Conservation (phyloP, 2,888 invertebrate genomes). For the Rhingia campestris region DNA sequence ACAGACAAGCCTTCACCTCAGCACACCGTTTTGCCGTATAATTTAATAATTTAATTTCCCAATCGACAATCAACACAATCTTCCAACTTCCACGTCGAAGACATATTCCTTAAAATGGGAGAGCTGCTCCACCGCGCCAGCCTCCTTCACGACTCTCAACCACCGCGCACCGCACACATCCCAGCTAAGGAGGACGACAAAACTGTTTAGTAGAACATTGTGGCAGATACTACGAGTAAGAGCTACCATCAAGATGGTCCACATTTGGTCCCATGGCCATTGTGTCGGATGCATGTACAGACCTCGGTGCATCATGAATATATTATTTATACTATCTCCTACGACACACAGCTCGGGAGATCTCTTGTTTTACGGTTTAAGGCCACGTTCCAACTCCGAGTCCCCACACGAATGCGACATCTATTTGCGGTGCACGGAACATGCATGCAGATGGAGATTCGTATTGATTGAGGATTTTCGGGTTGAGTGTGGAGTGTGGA, state of each 20-base stretch:
- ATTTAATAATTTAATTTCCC: slow-evolving; percentile 69
- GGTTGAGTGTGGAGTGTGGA: background rate
- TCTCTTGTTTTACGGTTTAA: slow-evolving; percentile 53
- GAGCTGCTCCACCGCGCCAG: background rate
- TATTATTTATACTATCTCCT: slow-evolving; percentile 57
- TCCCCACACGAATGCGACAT: slow-evolving; percentile 51
- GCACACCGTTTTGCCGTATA: slow-evolving; percentile 36
- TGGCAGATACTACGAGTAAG: slow-evolving; percentile 23
- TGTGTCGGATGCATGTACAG: slow-evolving; percentile 34
- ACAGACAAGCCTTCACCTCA: slow-evolving; percentile 16
- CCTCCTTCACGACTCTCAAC: slow-evolving; percentile 30
- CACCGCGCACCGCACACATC: too few species aligned
- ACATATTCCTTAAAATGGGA: slow-evolving; percentile 34
- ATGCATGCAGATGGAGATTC: slow-evolving; percentile 54
- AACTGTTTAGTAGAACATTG: slow-evolving; percentile 48
- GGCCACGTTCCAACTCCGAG: slow-evolving; percentile 29
- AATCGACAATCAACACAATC: slow-evolving; percentile 61
- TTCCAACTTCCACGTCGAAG: slow-evolving; percentile 34
- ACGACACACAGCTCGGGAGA: slow-evolving; percentile 20
- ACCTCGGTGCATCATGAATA: slow-evolving; percentile 65
- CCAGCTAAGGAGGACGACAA: slow-evolving; percentile 36
- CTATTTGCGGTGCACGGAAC: slow-evolving; percentile 66
- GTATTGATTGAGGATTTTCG: slow-evolving; percentile 60
- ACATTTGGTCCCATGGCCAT: slow-evolving; percentile 64
- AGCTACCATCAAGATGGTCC: slow-evolving; percentile 66